Evolutionary conservation across 2,113 vertebrate genomes (phyloP), one percentile per base, ranked within the genome.

Genomic region (Atrichornis clamosus): DNA sequence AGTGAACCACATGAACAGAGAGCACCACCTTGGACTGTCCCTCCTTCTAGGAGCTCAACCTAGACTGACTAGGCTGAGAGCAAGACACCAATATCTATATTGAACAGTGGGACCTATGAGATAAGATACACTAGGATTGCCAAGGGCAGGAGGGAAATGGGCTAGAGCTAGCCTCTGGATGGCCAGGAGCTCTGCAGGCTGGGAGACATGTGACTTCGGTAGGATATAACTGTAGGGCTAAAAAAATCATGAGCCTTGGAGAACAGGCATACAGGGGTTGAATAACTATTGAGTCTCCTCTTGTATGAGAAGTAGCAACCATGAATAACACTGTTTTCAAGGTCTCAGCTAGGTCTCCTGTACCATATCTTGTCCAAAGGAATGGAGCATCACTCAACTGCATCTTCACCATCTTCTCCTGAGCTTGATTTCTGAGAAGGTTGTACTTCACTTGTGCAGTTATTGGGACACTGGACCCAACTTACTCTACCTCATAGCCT

Each of bases 331-430:
- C 63, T 81, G 18, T 24, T 81, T 70, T 85, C 53, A 39, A 47
- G 10, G 21, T 84, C 33, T 72, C 32, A 27, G 6, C 18, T 78
- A 30, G 8, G 20, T 52, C 28, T 87, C 37, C 47, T 41, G 30
- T 78, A 26, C 42, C 7, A 8, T 4, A 9, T 46, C 52, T 59
- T 78, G 58, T 87, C 68, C 17, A 49, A 89, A 92, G 28, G 28
- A 63, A 10, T 0, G 0, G 11, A 63, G 18, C 9, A 41, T 35
- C 20, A 14, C 18, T 62, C 41, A 87, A 2, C 13, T 28, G 21
- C 63, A 46, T 22, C 62, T 69, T 95, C 74, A n/a, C 21, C 52
- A 41, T 30, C 10, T 82, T 87, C 63, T 58, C 37, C 46, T 58
- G 14, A n/a, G 11, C 10, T 53, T 65, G 33, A 23, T 49, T 82